Evolutionary conservation across 2,113 vertebrate genomes (phyloP), one percentile per base, ranked within the genome.

Genomic region (Prunella himalayana): DNA sequence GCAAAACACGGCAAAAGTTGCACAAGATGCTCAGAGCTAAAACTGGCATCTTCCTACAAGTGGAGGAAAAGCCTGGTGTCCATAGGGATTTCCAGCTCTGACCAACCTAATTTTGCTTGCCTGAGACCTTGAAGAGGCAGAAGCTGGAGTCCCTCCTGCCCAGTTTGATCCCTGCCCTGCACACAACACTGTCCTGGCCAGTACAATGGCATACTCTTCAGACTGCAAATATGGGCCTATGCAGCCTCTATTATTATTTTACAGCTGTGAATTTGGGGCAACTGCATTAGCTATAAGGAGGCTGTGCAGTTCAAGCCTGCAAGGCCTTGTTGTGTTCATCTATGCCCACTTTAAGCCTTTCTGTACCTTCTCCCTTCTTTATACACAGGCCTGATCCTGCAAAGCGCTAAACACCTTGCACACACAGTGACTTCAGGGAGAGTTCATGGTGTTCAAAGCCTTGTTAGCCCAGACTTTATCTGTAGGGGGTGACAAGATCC

Each of bases 381-480:
- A 86, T 76, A 82, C 15, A 33, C 47, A 86, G 45, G 37, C 37
- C 61, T 79, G 65, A 92, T 95, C 70, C 70, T 88, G 86, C 64
- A 17, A 88, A 86, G 69, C 11, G 4, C 78, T 88, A n/a, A 94
- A 85, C 1, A 11, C 57, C 45, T 68, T 65, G 39, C 84, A 76
- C 35, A 70, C 10, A 28, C n/a, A 79, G 28, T 50, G 81, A 80
- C 78, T 91, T 90, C 59, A 90, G 63, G 70, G 35, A 82, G 66
- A 95, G 70, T 45, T 91, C 85, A 65, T 76, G 57, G 85, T 76
- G 82, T 85, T 92, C n/a, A 9, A 82, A 94, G 79, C 53, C 81
- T 95, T 95, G 89, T 94, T 96, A 95, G 84, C 37, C 59, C 82
- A 86, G 37, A 49, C 49, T 92, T 85, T 93, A 95, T 69, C 90